Evolutionary conservation across 2,888 invertebrate genomes (phyloP), one percentile per base, ranked within the genome.

Genomic region (Athalia cordata): DNA sequence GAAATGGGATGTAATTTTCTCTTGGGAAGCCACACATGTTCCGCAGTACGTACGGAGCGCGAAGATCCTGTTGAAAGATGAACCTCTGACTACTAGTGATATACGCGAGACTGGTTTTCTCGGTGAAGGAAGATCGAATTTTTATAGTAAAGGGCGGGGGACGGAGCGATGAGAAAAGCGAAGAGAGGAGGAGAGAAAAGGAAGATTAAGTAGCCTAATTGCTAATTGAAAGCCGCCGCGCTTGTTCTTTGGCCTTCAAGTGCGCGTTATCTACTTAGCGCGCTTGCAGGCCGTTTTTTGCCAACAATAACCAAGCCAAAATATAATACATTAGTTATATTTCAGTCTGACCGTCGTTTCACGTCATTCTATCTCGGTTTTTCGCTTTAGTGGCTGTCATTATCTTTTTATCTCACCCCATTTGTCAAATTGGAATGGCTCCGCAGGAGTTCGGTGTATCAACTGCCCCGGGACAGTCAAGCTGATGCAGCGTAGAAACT

Each of bases 241-340:
- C 72, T 72, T 72, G 72, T 72, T 72, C 72, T 59, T 50, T 13
- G 70, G 5, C 45, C 50, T 59, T 59, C 8, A n/a, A 72, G 72
- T 57, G 59, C 57, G 59, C 59, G 72, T 72, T 72, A 72, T 72
- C 72, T 72, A 72, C 72, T 72, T 72, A 72, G 59, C 59, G 72
- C 47, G n/a, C 59, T 72, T 72, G 72, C 59, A 72, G 72, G 59
- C 57, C 8, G 13, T 47, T 72, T 72, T 29, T 72, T 72, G 72
- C 59, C 4, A 59, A 9, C n/a, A 13, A 72, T 45, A 72, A 47
- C 72, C 57, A 13, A 8, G 72, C 47, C 47, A 59, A 47, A 72
- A 72, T 47, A 72, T 72, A 72, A 72, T 59, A 68, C 55, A 55
- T 68, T 50, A 68, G 55, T n/a, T 72, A 59, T 45, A 59, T 72